phyloP scores from a whole-genome alignment of 2,113 vertebrate genomes.

The Calidris pugnax region DNA sequence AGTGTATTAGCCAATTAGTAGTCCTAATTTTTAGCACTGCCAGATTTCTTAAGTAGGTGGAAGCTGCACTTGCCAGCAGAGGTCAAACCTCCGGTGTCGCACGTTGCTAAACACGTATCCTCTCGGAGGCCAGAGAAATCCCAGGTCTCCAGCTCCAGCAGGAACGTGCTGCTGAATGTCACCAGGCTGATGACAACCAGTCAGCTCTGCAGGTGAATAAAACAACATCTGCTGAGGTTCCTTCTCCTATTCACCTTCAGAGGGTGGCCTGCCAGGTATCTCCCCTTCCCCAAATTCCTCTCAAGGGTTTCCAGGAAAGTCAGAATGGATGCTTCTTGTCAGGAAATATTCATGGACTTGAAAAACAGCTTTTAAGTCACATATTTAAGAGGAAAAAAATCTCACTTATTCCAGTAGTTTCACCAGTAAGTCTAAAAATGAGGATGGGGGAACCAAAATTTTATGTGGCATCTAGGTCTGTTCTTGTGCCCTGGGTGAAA shows the following conservation, averaged over 20 bases:
- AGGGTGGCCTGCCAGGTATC: background rate
- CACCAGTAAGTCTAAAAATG: background rate
- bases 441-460: background rate
- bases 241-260: background rate
- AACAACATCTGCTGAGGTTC: background rate
- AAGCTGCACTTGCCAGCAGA: background rate
- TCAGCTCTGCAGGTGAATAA: background rate
- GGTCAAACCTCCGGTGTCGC: background rate
- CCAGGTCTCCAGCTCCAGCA: background rate
- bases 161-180: accelerated
- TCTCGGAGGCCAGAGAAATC: background rate
- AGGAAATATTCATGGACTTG: background rate
- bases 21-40: background rate
- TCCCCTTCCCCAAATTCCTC: background rate
- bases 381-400: background rate
- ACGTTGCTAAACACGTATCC: accelerated
- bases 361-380: background rate
- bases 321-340: background rate
- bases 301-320: background rate
- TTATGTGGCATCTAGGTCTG: background rate
- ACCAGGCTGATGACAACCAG: background rate
- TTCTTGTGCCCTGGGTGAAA: background rate
- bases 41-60: background rate
- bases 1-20: background rate
- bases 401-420: background rate